Conservation (phyloP, 2,888 invertebrate species). For the Tortrix viridana region DNA sequence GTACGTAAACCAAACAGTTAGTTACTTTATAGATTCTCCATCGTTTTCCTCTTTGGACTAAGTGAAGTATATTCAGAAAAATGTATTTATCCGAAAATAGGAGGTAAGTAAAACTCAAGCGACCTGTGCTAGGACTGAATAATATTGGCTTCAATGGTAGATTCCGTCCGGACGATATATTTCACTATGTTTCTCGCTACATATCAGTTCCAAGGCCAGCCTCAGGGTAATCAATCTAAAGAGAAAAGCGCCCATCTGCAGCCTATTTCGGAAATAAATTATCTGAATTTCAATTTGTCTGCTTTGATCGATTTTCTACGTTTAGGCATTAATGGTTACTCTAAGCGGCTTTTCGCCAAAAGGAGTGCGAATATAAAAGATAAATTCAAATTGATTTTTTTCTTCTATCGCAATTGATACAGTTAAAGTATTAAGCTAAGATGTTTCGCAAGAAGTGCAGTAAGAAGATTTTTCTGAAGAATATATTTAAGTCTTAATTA, state of each 20-base stretch:
- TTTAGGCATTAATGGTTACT: slow-evolving; percentile 25
- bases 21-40: too few relatives aligned
- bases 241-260: slow-evolving; percentile 35
- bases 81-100: too few relatives aligned
- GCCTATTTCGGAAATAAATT: slow-evolving; percentile 36
- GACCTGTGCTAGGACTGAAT: not conserved
- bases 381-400: slow-evolving; percentile 12
- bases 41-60: too few relatives aligned
- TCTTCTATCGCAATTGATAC: not conserved
- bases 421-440: not conserved
- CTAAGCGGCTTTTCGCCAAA: slow-evolving; percentile 12
- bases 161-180: not conserved
- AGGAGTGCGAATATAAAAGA: slow-evolving; percentile 7
- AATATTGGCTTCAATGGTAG: not conserved
- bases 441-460: too few relatives aligned
- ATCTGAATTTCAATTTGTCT: slow-evolving; percentile 36
- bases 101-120: not conserved
- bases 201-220: slow-evolving; percentile 18
- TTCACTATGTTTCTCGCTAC: slow-evolving; percentile 9
- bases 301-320: slow-evolving; percentile 29
- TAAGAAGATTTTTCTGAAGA: too few relatives aligned
- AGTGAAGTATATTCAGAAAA: too few relatives aligned
- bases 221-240: slow-evolving; percentile 32
- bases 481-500: too few relatives aligned
- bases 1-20: too few relatives aligned